Evolutionary conservation across 2,797 vertebrate species (phyloP).

Genomic region (Fringilla coelebs): DNA sequence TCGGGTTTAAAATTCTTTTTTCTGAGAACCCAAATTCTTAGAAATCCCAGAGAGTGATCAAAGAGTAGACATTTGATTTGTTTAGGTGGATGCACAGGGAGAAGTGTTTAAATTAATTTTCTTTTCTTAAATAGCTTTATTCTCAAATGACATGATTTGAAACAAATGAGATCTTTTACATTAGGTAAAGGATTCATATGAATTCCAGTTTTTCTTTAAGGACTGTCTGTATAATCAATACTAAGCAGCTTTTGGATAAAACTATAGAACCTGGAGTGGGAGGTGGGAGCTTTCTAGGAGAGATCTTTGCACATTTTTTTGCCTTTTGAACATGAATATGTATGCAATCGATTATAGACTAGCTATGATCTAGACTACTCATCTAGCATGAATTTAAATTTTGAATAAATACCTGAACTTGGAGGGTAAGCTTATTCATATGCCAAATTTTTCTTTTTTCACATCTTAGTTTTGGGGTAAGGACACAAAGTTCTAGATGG

Average conservation of each 20-base stretch:
- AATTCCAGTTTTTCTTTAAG: neutral
- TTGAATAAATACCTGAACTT: neutral
- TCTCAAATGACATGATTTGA: neutral
- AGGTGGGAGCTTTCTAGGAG: neutral
- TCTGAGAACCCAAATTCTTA: neutral
- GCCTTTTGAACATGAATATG: neutral
- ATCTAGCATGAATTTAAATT: neutral
- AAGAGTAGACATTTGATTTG: neutral
- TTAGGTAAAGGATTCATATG: neutral
- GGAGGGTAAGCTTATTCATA: neutral
- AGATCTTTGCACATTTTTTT: neutral
- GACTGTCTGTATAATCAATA: neutral
- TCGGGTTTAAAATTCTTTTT: neutral
- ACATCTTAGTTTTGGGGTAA: neutral
- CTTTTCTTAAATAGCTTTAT: neutral
- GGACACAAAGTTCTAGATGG: neutral
- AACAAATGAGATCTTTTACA: neutral
- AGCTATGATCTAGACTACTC: neutral
- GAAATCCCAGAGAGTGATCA: neutral
- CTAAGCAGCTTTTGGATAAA: neutral
- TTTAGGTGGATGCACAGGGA: neutral
- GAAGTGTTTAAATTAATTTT: neutral
- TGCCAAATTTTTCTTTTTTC: neutral
- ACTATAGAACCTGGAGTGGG: neutral
- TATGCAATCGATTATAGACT: neutral